These are phyloP conservation scores for Diploscapter pachys DNA, from an alignment of 1,140 invertebrate species.

Conservation along the genomic window DNA sequence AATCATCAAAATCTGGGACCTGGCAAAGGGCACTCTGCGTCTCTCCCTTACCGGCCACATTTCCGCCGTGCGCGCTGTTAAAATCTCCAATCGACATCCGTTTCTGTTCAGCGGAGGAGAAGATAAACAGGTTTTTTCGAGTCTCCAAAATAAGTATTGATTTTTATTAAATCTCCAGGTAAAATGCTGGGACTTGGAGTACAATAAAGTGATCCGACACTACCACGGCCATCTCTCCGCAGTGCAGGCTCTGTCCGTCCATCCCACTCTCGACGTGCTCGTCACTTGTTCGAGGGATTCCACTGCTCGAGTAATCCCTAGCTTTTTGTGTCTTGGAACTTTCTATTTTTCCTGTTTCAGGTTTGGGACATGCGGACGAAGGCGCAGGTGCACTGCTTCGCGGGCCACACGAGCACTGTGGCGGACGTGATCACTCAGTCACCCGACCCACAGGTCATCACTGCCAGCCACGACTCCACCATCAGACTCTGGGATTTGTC, in stretches of 20 bases:
- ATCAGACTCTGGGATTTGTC: conserved; percentile 94
- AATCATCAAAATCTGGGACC: conserved; percentile 99
- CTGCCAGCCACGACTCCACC: conserved; percentile 71
- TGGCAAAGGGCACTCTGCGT: conserved; percentile 88
- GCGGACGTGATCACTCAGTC: conserved; percentile 87
- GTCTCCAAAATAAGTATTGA: no score
- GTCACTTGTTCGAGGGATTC: conserved; percentile 90
- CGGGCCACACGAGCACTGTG: conserved; percentile 95
- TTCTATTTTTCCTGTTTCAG: conserved; percentile 41
- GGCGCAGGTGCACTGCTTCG: conserved; percentile 91
- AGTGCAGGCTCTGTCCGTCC: conserved; percentile 85
- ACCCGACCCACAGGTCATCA: conserved; percentile 78
- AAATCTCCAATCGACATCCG: conserved; percentile 87
- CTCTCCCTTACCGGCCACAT: conserved; percentile 97
- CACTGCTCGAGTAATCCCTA: conserved; percentile 74
- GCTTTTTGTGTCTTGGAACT: background rate
- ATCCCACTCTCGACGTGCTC: conserved; percentile 92
- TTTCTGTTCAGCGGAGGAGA: conserved; percentile 98
- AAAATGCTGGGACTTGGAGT: conserved; percentile 99
- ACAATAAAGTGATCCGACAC: conserved; percentile 96
- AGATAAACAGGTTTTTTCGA: conserved; percentile 74
- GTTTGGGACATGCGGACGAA: conserved; percentile 97
- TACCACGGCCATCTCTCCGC: conserved; percentile 98
- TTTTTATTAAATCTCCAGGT: conserved; percentile 63
- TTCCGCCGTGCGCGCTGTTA: conserved; percentile 88